Conservation (phyloP, 2,113 vertebrate genomes). For the Astur gentilis region DNA sequence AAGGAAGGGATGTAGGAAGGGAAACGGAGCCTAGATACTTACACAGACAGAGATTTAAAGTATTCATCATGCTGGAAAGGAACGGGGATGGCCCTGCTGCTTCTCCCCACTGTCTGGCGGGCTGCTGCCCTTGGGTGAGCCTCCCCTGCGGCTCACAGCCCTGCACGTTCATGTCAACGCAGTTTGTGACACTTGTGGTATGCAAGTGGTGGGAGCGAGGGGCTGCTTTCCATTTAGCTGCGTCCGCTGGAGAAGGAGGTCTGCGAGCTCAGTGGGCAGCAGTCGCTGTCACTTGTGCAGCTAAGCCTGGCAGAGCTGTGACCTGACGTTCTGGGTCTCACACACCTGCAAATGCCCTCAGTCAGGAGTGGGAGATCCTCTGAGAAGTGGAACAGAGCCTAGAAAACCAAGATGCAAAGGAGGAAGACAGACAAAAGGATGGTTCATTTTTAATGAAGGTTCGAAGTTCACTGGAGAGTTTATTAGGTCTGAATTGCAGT, state of each 20-base stretch:
- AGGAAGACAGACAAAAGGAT: background rate
- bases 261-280: background rate
- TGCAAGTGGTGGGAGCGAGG: background rate
- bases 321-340: fast-evolving
- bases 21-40: background rate
- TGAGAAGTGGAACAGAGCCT: background rate
- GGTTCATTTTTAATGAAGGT: background rate
- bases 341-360: background rate
- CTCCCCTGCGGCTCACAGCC: background rate
- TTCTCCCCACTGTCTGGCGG: background rate
- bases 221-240: background rate
- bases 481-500: background rate
- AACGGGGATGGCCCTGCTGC: fast-evolving
- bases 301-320: background rate
- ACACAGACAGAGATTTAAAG: background rate
- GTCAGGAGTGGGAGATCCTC: background rate
- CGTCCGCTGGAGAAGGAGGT: background rate
- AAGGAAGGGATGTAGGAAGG: background rate
- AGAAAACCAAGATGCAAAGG: background rate
- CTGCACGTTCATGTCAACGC: fast-evolving
- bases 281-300: background rate
- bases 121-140: fast-evolving
- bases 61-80: background rate
- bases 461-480: background rate
- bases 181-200: background rate